A percentile compares a stretch with the other conserved stretches of the same genome.
These are phyloP conservation scores for Ophioninae sp. DNA, from an alignment of 2,888 invertebrate genomes.

Conservation along the genomic window DNA sequence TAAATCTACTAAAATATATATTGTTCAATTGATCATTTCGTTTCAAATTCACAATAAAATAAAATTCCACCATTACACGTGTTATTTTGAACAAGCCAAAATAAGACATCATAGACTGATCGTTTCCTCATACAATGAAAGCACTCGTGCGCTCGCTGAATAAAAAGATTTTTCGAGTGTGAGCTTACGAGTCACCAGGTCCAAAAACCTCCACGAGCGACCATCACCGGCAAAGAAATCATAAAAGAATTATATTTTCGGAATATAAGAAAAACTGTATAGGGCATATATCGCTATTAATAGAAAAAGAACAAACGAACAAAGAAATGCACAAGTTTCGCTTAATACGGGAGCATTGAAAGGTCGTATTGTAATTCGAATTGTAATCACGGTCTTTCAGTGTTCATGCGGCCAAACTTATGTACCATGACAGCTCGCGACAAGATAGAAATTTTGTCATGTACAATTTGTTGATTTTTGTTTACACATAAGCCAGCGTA, in stretches of 20 bases:
- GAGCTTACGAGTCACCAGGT: not conserved
- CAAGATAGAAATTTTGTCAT: conserved; percentile 16
- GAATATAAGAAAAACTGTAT: conserved; percentile 25
- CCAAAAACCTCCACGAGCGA: not conserved
- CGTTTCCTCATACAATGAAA: conserved; percentile 29
- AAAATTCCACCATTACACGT: conserved; percentile 43
- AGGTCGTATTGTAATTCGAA: conserved; percentile 16
- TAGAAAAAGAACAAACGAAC: conserved; percentile 2
- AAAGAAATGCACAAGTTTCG: conserved; percentile 47
- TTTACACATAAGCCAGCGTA: not conserved
- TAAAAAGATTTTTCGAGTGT: conserved; percentile 29
- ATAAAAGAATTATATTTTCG: conserved; percentile 46
- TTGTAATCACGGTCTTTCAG: conserved; percentile 15
- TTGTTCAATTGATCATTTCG: conserved; percentile 52
- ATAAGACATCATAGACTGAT: conserved; percentile 26
- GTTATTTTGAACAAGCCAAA: conserved; percentile 21
- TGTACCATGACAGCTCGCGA: conserved; percentile 22
- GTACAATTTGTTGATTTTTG: conserved; percentile 22
- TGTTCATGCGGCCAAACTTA: conserved; percentile 20
- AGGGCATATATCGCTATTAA: conserved; percentile 31
- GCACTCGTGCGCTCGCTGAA: conserved; percentile 1
- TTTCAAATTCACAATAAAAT: conserved; percentile 61
- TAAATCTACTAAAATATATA: conserved; percentile 60
- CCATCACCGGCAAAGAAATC: conserved; percentile 22
- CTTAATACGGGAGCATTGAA: conserved; percentile 25